Conservation (phyloP, 2,113 vertebrate genomes). For the Dipodomys spectabilis region DNA sequence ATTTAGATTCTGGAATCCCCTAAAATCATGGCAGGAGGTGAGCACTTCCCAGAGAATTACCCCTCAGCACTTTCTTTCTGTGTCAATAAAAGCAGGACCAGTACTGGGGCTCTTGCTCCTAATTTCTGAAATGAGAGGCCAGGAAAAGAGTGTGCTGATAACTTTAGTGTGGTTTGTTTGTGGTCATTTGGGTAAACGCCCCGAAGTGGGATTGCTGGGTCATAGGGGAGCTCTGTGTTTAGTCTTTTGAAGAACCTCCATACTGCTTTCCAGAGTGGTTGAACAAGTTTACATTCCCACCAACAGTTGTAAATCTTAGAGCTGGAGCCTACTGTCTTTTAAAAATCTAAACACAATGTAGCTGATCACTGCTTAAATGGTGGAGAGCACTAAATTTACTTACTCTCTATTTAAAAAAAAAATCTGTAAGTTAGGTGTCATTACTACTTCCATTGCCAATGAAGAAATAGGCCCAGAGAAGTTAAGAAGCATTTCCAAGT, state of each 20-base stretch:
- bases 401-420: background rate
- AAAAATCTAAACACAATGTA: background rate
- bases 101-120: background rate
- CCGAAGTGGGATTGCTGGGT: too few relatives aligned
- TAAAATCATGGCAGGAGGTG: background rate
- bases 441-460: background rate
- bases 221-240: too few relatives aligned
- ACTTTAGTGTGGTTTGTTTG: too few relatives aligned
- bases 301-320: too few relatives aligned
- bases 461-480: background rate
- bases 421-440: background rate
- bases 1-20: background rate
- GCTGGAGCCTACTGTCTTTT: too few relatives aligned
- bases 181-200: too few relatives aligned
- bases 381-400: constrained; percentile 20
- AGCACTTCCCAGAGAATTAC: too few relatives aligned
- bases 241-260: too few relatives aligned
- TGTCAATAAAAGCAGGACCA: background rate
- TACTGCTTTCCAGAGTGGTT: too few relatives aligned
- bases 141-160: background rate
- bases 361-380: background rate
- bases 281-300: too few relatives aligned
- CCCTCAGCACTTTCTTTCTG: background rate
- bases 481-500: background rate
- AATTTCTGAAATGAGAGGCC: background rate